phyloP scores from a whole-genome alignment of 2,888 invertebrate genomes.

The Pheosia tremula region DNA sequence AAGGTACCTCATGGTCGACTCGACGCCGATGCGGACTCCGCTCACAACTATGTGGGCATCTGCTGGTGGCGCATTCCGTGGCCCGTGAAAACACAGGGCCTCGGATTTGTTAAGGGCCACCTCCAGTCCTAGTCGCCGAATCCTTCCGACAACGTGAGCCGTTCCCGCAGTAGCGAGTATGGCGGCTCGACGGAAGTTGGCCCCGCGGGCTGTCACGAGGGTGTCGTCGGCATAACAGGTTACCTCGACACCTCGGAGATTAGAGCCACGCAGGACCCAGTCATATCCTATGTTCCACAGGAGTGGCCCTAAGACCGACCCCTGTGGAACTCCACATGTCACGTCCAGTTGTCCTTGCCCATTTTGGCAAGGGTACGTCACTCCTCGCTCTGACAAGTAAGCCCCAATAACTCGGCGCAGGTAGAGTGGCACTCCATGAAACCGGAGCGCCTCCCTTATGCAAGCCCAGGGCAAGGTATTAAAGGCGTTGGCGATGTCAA shows the following conservation, averaged over 20 bases:
- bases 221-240: background rate
- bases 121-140: slow-evolving; percentile 1
- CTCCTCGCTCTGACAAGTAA: background rate
- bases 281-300: no score
- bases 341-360: no score
- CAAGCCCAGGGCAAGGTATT: slow-evolving; percentile 8
- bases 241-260: no score
- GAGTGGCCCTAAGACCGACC: no score
- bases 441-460: slow-evolving; percentile 1
- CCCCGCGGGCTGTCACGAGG: background rate
- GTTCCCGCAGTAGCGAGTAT: background rate
- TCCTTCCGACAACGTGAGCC: background rate
- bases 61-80: background rate
- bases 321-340: no score
- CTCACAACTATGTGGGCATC: background rate
- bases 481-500: slow-evolving; percentile 2
- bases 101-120: slow-evolving; percentile 2
- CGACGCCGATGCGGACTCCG: background rate
- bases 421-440: background rate
- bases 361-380: no score
- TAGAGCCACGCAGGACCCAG: no score
- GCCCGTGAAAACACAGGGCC: slow-evolving; percentile 6
- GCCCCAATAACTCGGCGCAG: background rate
- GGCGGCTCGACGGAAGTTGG: background rate
- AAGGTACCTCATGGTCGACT: background rate